phyloP scores from a whole-genome alignment of 2,888 invertebrate genomes.

The Cheilosia soror region DNA sequence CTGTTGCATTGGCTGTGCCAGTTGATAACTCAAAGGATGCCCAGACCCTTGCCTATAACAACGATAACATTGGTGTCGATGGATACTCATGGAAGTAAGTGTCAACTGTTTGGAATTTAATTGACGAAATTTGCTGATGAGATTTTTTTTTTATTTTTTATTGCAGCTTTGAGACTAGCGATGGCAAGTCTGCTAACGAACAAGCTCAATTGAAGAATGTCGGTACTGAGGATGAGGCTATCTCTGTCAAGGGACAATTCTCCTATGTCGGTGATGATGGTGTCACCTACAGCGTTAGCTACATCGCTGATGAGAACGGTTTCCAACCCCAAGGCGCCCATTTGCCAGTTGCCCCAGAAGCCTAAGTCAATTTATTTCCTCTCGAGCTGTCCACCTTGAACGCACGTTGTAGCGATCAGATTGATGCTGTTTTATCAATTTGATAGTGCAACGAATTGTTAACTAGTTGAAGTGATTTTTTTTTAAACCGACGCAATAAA shows the following conservation, averaged over 20 bases:
- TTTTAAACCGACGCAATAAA: slow-evolving; percentile 52
- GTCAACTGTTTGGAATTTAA: too few species aligned
- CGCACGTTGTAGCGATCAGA: too few species aligned
- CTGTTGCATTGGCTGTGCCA: slow-evolving; percentile 79
- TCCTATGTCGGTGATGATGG: slow-evolving; percentile 86
- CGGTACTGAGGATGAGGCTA: slow-evolving; percentile 85
- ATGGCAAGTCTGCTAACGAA: slow-evolving; percentile 85
- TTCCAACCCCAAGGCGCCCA: slow-evolving; percentile 85
- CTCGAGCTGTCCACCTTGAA: too few species aligned
- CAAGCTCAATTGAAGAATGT: slow-evolving; percentile 85
- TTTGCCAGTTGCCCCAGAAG: slow-evolving; percentile 80
- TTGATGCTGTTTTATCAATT: slow-evolving; percentile 43
- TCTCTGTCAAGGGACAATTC: slow-evolving; percentile 85
- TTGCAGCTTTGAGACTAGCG: slow-evolving; percentile 83
- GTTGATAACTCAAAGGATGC: slow-evolving; percentile 76
- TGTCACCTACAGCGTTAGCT: slow-evolving; percentile 85
- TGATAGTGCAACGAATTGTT: slow-evolving; percentile 1
- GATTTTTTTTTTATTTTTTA: background rate
- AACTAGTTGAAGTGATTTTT: too few species aligned
- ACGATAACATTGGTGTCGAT: slow-evolving; percentile 85
- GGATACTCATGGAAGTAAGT: slow-evolving; percentile 86
- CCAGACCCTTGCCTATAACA: slow-evolving; percentile 80
- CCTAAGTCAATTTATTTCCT: too few species aligned
- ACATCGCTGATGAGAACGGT: slow-evolving; percentile 82
- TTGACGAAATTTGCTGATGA: too few species aligned